Percentiles rank a stretch among this genome's conserved stretches.
phyloP scores from a whole-genome alignment of 2,113 vertebrate genomes.

The Pangasianodon hypophthalmus region DNA sequence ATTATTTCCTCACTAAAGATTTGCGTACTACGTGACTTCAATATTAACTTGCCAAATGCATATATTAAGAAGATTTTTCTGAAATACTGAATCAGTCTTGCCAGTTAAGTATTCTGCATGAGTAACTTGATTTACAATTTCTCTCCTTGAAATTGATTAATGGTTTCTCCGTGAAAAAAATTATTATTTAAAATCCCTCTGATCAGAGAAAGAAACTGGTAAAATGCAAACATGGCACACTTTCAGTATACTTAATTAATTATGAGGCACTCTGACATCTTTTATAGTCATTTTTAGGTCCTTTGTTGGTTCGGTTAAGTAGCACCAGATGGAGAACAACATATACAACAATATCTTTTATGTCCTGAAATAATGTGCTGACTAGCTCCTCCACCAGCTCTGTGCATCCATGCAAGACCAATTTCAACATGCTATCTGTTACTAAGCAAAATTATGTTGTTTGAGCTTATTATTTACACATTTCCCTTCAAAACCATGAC shows the following conservation, averaged over 20 bases:
- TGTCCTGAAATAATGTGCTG: constrained; percentile 32
- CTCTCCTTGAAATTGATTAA: constrained; percentile 8
- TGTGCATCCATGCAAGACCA: not conserved
- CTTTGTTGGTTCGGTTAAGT: constrained; percentile 20
- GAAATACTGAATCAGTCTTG: not conserved
- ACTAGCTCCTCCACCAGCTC: not conserved
- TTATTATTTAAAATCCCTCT: not conserved
- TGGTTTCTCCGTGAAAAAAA: not conserved
- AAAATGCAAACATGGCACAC: constrained; percentile 68
- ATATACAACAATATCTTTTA: constrained; percentile 23
- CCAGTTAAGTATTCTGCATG: not conserved
- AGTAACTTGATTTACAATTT: not conserved
- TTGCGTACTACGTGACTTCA: not conserved
- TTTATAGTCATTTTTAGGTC: constrained; percentile 19
- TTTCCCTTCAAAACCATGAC: not conserved
- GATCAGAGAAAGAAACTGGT: constrained; percentile 7
- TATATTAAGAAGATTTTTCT: constrained; percentile 1
- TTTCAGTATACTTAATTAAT: constrained; percentile 67
- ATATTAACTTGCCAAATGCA: constrained; percentile 3
- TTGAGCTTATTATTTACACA: not conserved
- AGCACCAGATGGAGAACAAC: constrained; percentile 26
- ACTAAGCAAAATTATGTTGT: not conserved
- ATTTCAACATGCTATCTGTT: not conserved
- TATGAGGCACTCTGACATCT: constrained; percentile 3
- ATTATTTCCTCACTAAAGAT: not conserved